Conservation (phyloP, 2,797 vertebrate genomes). For the Lepilemur septentrionalis region DNA sequence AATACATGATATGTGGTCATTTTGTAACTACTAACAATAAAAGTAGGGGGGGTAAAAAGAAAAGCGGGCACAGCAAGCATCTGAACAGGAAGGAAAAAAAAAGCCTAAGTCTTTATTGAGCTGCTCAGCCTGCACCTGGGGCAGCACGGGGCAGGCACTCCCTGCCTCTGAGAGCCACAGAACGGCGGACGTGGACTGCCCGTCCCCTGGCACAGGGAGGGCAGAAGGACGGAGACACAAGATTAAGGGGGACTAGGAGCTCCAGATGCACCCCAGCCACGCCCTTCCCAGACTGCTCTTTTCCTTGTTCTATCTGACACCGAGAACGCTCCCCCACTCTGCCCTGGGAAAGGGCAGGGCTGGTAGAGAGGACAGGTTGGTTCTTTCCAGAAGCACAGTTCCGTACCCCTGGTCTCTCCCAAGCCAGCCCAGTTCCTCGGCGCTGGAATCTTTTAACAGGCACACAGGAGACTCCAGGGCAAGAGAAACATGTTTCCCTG, state of each 20-base stretch:
- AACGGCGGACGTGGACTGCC: neutral
- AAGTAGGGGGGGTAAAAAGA: neutral
- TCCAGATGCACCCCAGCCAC: fast-evolving
- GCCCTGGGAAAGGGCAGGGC: neutral
- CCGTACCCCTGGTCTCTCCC: neutral
- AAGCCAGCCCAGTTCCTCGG: neutral
- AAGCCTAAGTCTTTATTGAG: neutral
- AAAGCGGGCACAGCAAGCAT: neutral
- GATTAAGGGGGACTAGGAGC: neutral
- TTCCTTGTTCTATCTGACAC: neutral
- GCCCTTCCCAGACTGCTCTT: neutral
- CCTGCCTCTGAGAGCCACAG: neutral
- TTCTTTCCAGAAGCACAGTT: neutral
- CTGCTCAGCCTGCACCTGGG: neutral
- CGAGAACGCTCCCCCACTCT: neutral
- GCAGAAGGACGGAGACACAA: neutral
- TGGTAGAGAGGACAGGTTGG: neutral
- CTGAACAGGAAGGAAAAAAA: neutral
- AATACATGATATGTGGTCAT: conserved; percentile 61
- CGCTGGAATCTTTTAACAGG: neutral
- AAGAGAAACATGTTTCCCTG: neutral
- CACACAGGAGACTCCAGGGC: neutral
- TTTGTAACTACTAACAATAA: conserved; percentile 22
- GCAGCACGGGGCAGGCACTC: neutral
- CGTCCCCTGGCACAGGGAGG: neutral